A percentile compares a stretch with the other conserved stretches of the same genome.
phyloP scores from a whole-genome alignment of 2,797 vertebrate species.

The Falco naumanni region DNA sequence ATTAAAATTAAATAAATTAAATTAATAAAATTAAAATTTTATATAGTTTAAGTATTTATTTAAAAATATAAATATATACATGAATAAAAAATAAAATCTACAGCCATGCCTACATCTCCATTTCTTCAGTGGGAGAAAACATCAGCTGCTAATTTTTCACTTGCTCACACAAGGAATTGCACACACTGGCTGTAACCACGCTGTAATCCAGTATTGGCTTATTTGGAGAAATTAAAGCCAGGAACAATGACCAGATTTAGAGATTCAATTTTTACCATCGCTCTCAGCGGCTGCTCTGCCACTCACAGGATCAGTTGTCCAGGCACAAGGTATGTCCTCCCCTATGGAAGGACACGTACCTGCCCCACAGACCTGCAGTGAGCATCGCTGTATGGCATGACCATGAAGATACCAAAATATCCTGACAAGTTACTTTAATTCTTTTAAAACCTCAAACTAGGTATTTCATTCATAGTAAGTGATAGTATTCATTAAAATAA shows the following conservation, averaged over 20 bases:
- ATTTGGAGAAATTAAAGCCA: not conserved
- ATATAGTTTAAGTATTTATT: not conserved
- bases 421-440: not conserved
- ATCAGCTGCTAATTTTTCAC: not conserved
- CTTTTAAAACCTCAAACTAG: not conserved
- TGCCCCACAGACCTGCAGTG: not conserved
- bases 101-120: not conserved
- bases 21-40: not conserved
- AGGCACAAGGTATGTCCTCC: not conserved
- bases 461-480: not conserved
- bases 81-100: not conserved
- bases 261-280: not conserved
- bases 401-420: not conserved
- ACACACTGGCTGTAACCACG: not conserved
- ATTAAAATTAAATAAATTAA: too few species aligned
- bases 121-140: not conserved
- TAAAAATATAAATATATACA: not conserved
- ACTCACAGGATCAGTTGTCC: too few species aligned
- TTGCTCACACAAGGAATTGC: not conserved
- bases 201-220: not conserved
- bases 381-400: not conserved
- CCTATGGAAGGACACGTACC: fast-evolving
- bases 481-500: constrained; percentile 29
- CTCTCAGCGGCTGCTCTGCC: not conserved
- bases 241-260: not conserved